A percentile compares a stretch with the other conserved stretches of the same genome.
phyloP scores from a whole-genome alignment of 1,140 invertebrate species.

The Neocloeon triangulifer region DNA sequence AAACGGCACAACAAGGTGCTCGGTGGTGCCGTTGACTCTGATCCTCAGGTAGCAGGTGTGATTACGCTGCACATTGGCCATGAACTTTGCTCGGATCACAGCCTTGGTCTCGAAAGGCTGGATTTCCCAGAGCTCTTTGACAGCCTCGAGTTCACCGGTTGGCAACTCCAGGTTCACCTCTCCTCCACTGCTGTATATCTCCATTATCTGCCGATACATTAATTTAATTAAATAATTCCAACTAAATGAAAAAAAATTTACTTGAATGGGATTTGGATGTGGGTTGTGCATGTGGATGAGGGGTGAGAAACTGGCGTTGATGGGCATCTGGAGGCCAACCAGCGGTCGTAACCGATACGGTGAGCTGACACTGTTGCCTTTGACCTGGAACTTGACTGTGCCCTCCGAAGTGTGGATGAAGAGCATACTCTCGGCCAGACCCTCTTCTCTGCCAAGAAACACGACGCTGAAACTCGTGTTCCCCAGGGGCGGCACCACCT shows the following conservation, averaged over 20 bases:
- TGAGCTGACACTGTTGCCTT: slow-evolving; percentile 60
- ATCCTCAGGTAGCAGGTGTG: slow-evolving; percentile 55
- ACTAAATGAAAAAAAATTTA: slow-evolving; percentile 17
- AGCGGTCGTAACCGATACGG: slow-evolving; percentile 74
- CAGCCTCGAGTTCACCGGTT: slow-evolving; percentile 50
- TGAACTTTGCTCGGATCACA: slow-evolving; percentile 66
- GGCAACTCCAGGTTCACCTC: slow-evolving; percentile 81
- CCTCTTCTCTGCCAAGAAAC: slow-evolving; percentile 76
- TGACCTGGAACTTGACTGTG: slow-evolving; percentile 57
- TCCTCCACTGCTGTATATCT: slow-evolving; percentile 77
- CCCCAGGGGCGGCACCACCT: slow-evolving; percentile 64
- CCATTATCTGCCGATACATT: too few species aligned
- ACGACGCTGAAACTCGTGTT: slow-evolving; percentile 92
- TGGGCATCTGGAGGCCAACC: slow-evolving; percentile 68
- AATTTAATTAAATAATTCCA: background rate
- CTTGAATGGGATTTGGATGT: slow-evolving; percentile 62
- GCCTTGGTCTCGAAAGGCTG: slow-evolving; percentile 72
- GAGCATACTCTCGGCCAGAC: slow-evolving; percentile 65
- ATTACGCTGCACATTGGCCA: slow-evolving; percentile 51
- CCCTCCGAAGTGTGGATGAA: slow-evolving; percentile 87
- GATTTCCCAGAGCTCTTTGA: slow-evolving; percentile 68
- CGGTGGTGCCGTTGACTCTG: slow-evolving; percentile 41
- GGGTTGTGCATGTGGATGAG: slow-evolving; percentile 89
- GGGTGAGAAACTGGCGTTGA: slow-evolving; percentile 77
- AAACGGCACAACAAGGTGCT: slow-evolving; percentile 55